Evolutionary conservation across 2,888 invertebrate species (phyloP).

Genomic region (Quadroppia sp.): DNA sequence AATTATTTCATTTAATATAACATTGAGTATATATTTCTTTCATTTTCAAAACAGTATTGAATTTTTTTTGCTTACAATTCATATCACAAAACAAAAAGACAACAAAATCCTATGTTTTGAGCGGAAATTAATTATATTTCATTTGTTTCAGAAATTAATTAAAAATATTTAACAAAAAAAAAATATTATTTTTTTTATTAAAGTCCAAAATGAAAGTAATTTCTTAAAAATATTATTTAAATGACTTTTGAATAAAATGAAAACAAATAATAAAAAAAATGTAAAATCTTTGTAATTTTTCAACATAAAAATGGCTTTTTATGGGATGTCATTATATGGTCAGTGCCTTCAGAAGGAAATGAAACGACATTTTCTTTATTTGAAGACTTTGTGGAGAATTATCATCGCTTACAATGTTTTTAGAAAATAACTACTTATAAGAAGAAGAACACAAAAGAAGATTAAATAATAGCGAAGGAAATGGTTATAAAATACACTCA

Average conservation of each 20-base stretch:
- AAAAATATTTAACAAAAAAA: too few species aligned
- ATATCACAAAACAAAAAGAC: too few species aligned
- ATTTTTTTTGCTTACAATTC: too few species aligned
- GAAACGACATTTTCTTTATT: not conserved
- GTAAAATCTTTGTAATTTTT: not conserved
- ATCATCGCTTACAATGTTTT: not conserved
- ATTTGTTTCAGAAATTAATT: too few species aligned
- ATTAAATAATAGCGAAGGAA: conserved; percentile 14
- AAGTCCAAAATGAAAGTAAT: too few species aligned
- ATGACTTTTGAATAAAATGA: not conserved
- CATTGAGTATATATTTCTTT: too few species aligned
- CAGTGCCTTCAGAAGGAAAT: conserved; percentile 21
- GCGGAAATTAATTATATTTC: too few species aligned
- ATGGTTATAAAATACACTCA: not conserved
- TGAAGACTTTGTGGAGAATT: not conserved
- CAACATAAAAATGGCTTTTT: not conserved
- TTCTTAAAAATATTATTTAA: not conserved
- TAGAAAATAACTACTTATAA: not conserved
- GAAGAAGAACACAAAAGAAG: conserved; percentile 15
- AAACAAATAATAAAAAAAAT: not conserved
- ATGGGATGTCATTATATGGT: conserved; percentile 18
- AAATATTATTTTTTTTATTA: too few species aligned
- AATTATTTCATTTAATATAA: too few species aligned
- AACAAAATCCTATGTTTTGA: too few species aligned
- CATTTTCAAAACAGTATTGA: too few species aligned